Conservation (phyloP, 2,797 vertebrate genomes). For the Prionace glauca region DNA sequence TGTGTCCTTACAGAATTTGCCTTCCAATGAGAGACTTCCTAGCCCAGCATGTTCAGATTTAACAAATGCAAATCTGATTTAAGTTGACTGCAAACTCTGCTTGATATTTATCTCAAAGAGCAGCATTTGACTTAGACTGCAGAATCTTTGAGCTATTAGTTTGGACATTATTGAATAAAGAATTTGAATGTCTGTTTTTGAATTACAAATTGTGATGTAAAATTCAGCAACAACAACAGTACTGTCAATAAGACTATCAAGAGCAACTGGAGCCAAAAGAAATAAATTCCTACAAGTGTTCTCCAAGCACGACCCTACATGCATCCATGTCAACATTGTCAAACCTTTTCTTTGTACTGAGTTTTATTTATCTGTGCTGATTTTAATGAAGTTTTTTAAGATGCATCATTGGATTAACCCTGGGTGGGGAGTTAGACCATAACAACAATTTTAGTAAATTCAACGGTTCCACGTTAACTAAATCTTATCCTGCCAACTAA, state of each 20-base stretch:
- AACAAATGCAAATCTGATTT: neutral
- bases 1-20: neutral
- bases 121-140: neutral
- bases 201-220: neutral
- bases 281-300: neutral
- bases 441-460: neutral
- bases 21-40: neutral
- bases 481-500: neutral
- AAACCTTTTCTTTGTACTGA: neutral
- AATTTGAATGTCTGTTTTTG: neutral
- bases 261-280: neutral
- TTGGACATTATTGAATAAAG: neutral
- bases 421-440: neutral
- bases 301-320: neutral
- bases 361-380: neutral
- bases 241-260: too few relatives aligned
- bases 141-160: neutral
- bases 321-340: neutral
- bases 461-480: neutral
- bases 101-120: neutral
- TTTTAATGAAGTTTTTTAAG: neutral
- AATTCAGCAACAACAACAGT: neutral
- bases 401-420: neutral
- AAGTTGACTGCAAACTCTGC: neutral
- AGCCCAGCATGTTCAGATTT: neutral